A percentile compares a stretch with the other conserved stretches of the same genome.
Conservation (phyloP, 1,140 invertebrate genomes). For the Drosophila bifasciata region DNA sequence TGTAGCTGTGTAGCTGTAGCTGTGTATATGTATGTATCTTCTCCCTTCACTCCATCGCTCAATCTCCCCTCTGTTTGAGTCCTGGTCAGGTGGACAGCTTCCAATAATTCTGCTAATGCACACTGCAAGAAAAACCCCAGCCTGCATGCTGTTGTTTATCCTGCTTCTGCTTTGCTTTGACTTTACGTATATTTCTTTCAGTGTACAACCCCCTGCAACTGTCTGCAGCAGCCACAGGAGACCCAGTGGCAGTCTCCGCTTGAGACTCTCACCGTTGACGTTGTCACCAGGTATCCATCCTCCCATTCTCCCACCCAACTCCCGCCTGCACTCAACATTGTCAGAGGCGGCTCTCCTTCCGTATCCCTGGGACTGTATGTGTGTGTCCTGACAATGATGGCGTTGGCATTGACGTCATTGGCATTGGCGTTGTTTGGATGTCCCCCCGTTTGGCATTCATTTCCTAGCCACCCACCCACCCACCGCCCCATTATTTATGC, state of each 20-base stretch:
- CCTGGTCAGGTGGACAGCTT: conserved; percentile 68
- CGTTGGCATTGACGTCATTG: conserved; percentile 75
- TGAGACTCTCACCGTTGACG: conserved; percentile 20
- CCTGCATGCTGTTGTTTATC: too few relatives aligned
- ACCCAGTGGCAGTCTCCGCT: conserved; percentile 1
- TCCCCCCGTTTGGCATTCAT: conserved; percentile 67
- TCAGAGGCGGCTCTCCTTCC: conserved; percentile 39
- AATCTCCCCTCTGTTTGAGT: conserved; percentile 44
- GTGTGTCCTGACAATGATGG: conserved; percentile 64
- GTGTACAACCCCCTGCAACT: not conserved
- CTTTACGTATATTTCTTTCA: not conserved
- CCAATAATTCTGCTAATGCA: conserved; percentile 77
- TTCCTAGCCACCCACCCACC: conserved; percentile 15
- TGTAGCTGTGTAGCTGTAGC: conserved; percentile 2
- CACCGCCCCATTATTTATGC: conserved; percentile 72
- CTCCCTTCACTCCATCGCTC: conserved; percentile 28
- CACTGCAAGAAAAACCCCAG: conserved; percentile 13
- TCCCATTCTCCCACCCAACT: not conserved
- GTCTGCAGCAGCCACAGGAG: conserved; percentile 7
- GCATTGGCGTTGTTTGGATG: conserved; percentile 66
- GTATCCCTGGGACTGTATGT: conserved; percentile 18
- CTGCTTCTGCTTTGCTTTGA: too few relatives aligned
- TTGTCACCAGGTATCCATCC: conserved; percentile 49
- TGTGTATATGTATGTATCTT: too few relatives aligned
- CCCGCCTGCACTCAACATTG: conserved; percentile 50